Evolutionary conservation across 2,113 vertebrate species (phyloP).

Genomic region (Hippocampus mohnikei): DNA sequence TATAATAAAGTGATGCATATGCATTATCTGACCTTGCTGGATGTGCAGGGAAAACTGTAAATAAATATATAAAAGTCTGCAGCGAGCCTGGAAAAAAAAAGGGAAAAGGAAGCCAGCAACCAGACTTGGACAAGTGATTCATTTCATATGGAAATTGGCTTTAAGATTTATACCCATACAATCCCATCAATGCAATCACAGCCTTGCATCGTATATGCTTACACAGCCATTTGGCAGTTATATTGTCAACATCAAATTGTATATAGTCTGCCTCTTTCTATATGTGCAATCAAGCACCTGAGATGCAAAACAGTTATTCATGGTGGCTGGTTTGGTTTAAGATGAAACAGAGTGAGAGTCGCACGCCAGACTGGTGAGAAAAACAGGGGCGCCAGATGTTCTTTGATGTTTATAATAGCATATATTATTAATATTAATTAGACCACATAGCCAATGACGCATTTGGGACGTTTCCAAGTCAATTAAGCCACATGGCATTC

Average conservation of each 20-base stretch:
- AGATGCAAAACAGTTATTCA: constrained; percentile 58
- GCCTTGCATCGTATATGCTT: constrained; percentile 57
- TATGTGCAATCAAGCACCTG: constrained; percentile 53
- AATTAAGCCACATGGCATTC: constrained; percentile 99
- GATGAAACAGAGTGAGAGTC: constrained; percentile 72
- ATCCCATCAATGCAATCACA: constrained; percentile 58
- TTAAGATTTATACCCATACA: constrained; percentile 65
- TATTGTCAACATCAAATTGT: constrained; percentile 57
- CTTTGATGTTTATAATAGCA: constrained; percentile 99
- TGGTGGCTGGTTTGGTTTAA: constrained; percentile 59
- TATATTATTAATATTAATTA: constrained; percentile 99
- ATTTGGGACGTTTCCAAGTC: constrained; percentile 99
- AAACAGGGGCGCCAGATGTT: constrained; percentile 99
- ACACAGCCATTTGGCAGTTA: constrained; percentile 56
- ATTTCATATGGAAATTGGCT: constrained; percentile 70
- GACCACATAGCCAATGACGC: constrained; percentile 99
- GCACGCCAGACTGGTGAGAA: constrained; percentile 95
- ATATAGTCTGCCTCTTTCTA: constrained; percentile 29
- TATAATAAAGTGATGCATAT: constrained; percentile 92
- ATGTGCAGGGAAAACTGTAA: constrained; percentile 49
- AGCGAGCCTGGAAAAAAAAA: constrained; percentile 44
- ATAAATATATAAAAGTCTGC: constrained; percentile 54
- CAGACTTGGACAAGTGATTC: constrained; percentile 62
- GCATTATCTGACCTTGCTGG: constrained; percentile 61
- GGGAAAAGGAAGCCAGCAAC: constrained; percentile 38